A percentile compares a stretch with the other conserved stretches of the same genome.
phyloP scores from a whole-genome alignment of 2,797 vertebrate species.

The Mallotus villosus region DNA sequence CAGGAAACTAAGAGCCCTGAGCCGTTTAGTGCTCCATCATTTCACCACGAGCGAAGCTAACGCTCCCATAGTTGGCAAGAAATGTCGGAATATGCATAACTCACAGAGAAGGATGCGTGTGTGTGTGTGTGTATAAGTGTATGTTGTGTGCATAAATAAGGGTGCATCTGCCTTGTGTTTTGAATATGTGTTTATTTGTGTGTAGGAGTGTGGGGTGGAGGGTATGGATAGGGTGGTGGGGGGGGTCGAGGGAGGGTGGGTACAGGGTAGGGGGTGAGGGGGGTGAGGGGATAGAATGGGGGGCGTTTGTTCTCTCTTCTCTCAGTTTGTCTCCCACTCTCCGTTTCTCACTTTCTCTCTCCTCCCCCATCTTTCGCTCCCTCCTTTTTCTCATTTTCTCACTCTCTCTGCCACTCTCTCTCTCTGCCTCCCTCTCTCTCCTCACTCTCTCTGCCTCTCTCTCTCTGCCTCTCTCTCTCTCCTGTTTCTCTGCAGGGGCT shows the following conservation, averaged over 20 bases:
- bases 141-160: too few relatives aligned
- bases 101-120: slow-evolving; percentile 1
- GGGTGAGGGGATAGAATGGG: too few relatives aligned
- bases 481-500: slow-evolving; percentile 8
- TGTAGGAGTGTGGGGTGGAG: too few relatives aligned
- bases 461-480: neutral
- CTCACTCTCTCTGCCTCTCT: neutral
- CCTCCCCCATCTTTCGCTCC: slow-evolving; percentile 11
- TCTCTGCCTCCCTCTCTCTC: neutral
- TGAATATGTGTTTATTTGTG: too few relatives aligned
- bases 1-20: slow-evolving; percentile 36
- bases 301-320: too few relatives aligned
- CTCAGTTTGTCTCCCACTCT: too few relatives aligned
- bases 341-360: too few relatives aligned
- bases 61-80: slow-evolving; percentile 45
- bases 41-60: slow-evolving; percentile 50
- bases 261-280: too few relatives aligned
- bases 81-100: slow-evolving; percentile 53
- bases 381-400: slow-evolving; percentile 19
- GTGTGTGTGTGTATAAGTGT: slow-evolving; percentile 1
- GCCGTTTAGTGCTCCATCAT: slow-evolving; percentile 42
- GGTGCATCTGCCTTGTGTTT: too few relatives aligned
- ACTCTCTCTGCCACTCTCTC: neutral
- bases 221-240: neutral
- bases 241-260: neutral